Evolutionary conservation across 1,140 invertebrate species (phyloP).

Genomic region (Bathynomus jamesi): DNA sequence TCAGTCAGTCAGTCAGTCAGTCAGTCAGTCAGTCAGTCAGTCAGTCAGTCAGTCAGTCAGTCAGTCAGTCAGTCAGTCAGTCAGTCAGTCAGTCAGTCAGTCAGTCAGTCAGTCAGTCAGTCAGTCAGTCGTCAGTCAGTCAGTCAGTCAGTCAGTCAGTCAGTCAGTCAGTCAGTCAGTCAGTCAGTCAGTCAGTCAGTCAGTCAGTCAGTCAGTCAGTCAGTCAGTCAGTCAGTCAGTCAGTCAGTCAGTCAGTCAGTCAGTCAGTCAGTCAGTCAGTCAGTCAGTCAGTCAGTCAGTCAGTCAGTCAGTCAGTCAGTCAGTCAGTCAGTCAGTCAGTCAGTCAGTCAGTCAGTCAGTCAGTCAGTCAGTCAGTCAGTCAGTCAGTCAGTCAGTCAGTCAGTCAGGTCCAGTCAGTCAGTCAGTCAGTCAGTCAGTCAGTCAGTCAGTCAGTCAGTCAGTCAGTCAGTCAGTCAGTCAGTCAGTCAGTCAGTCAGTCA

Average conservation of each 20-base stretch:
- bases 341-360: conserved; percentile 21
- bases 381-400: conserved; percentile 26
- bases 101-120: conserved; percentile 24
- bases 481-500: background rate
- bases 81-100: conserved; percentile 18
- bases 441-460: background rate
- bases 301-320: background rate
- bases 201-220: conserved; percentile 14
- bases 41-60: conserved; percentile 6
- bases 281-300: conserved; percentile 2
- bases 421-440: conserved; percentile 15
- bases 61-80: background rate
- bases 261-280: conserved; percentile 9
- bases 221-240: conserved; percentile 3
- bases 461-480: background rate
- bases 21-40: conserved; percentile 5
- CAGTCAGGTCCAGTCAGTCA: conserved; percentile 23
- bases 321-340: background rate
- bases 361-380: conserved; percentile 26
- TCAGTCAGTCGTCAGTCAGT: conserved; percentile 26
- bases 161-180: background rate
- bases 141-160: conserved; percentile 13
- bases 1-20: conserved; percentile 9
- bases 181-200: conserved; percentile 7
- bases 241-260: conserved; percentile 5